Percentiles rank a stretch among this genome's conserved stretches.
phyloP scores from a whole-genome alignment of 1,140 invertebrate genomes.

The Pseudomyrmex concolor region DNA sequence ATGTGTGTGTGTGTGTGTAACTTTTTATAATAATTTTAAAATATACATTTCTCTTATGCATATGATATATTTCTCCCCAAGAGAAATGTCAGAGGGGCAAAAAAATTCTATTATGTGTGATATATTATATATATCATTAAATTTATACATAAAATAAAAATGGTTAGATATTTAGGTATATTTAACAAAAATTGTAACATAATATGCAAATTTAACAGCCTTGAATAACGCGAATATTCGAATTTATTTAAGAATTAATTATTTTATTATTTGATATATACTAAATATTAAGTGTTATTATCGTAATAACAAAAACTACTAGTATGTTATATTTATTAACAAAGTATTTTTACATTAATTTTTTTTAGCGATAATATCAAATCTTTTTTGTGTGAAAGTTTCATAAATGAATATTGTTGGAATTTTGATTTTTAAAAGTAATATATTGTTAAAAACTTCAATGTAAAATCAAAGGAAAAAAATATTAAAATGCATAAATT shows the following conservation, averaged over 20 bases:
- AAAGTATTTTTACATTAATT: conserved; percentile 3
- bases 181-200: conserved; percentile 9
- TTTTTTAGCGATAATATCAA: conserved; percentile 29
- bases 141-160: conserved; percentile 27
- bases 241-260: neutral
- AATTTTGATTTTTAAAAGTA: conserved; percentile 21
- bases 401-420: neutral
- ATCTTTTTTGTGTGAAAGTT: neutral
- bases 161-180: conserved; percentile 17
- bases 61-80: neutral
- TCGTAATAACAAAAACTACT: conserved; percentile 15
- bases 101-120: conserved; percentile 18
- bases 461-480: conserved; percentile 1
- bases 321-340: conserved; percentile 9
- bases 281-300: conserved; percentile 3
- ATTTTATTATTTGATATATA: conserved; percentile 1
- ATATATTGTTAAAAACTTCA: conserved; percentile 1
- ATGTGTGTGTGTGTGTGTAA: conserved; percentile 13
- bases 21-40: conserved; percentile 49
- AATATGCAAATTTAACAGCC: conserved; percentile 5
- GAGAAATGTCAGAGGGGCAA: neutral
- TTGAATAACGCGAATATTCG: conserved; percentile 21
- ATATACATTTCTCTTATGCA: conserved; percentile 2
- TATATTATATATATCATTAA: neutral
- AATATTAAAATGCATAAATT: conserved; percentile 52